Evolutionary conservation across 2,888 invertebrate species (phyloP).

Genomic region (Sceliomorpha sp.): DNA sequence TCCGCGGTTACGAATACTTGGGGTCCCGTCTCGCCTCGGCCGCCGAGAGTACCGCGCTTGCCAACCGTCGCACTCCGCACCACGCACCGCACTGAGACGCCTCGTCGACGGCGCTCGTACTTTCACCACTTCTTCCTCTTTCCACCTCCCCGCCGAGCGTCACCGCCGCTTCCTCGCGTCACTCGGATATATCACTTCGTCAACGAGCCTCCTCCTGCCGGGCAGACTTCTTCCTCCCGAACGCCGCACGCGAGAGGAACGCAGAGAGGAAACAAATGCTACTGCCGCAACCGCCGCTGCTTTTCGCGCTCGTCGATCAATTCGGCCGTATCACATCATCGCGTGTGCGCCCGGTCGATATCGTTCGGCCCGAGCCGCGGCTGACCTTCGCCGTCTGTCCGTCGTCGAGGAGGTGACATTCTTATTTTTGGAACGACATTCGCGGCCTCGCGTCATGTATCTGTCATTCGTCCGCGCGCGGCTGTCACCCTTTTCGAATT

Average conservation of each 20-base stretch:
- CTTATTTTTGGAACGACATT: too few species aligned
- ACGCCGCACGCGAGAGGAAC: too few species aligned
- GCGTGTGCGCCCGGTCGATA: conserved; percentile 40
- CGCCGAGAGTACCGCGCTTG: not conserved
- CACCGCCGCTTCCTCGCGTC: not conserved
- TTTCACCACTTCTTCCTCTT: conserved; percentile 3
- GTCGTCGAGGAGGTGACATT: conserved; percentile 12
- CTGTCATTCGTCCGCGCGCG: too few species aligned
- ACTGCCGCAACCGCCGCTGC: conserved; percentile 32
- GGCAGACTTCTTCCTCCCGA: not conserved
- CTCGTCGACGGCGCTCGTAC: not conserved
- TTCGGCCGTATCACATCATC: conserved; percentile 46
- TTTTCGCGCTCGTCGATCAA: conserved; percentile 48
- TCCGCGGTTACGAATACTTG: too few species aligned
- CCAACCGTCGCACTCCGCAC: conserved; percentile 1
- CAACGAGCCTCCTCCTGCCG: not conserved
- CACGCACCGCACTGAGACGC: conserved; percentile 8
- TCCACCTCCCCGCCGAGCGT: conserved; percentile 1
- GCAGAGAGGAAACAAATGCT: conserved; percentile 10
- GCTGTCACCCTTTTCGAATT: too few species aligned
- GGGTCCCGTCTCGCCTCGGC: too few species aligned
- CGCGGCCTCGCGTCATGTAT: too few species aligned
- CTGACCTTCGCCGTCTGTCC: conserved; percentile 36
- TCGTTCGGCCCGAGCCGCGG: conserved; percentile 39
- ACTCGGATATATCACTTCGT: too few species aligned